Evolutionary conservation across 2,113 vertebrate genomes (phyloP), one percentile per base, ranked within the genome.

Genomic region (Empidonax traillii): DNA sequence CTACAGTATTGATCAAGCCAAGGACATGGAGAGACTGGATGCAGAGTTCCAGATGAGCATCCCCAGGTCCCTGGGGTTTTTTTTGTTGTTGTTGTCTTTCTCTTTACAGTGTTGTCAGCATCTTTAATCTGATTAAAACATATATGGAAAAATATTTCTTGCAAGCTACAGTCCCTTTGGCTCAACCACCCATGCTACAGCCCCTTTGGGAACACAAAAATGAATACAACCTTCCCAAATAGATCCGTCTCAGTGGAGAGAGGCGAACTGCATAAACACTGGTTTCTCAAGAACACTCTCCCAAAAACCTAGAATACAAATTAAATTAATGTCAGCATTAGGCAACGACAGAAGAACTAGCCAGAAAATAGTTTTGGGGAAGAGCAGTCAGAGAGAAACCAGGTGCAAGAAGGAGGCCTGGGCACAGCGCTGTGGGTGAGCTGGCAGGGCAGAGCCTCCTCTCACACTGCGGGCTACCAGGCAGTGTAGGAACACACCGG

Each of bases 1-100:
- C 66, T 25, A 16, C 14, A 76, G n/a, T 53, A 72, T 1, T 3
- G 1, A 51, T 46, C 3, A 9, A 77, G 43, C 46, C 37, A 77
- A 65, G 17, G 27, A 27, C 55, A 62, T 9, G 12, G 12, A 86
- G 19, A 65, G 17, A 72, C 2, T 2, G 79, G 41, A 28, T 76
- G 7, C 33, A 76, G 43, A 13, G 71, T 78, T 30, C 13, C 51
- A 71, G 18, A 69, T 35, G 15, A 87, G 14, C 25, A 20, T 49
- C 21, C 7, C 8, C 10, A 1, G 0, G 1, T 31, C 11, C 14
- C 43, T 53, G 30, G 3, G 4, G 19, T 3, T 11, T n/a, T 5
- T 12, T 24, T 41, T 66, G 1, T 7, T 39, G 27, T 28, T 27
- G 11, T 11, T 35, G 4, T 14, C n/a, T 7, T 46, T 47, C 21